Evolutionary conservation across 2,113 vertebrate species (phyloP), one percentile per base, ranked within the genome.

Genomic region (Spermophilus dauricus): DNA sequence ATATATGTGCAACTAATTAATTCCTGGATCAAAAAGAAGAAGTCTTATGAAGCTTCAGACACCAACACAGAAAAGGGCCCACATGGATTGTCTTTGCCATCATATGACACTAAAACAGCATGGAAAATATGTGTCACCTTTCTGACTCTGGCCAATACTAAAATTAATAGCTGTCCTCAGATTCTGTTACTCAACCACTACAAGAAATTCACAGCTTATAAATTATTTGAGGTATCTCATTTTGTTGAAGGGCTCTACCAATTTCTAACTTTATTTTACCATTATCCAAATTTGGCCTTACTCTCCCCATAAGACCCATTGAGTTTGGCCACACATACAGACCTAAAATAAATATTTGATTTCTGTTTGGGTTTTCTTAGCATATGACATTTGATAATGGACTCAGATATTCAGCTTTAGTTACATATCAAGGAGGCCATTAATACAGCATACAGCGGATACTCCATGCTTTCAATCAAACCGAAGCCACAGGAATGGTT

Each of bases 401-500:
- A 18, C 5, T 20, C 39, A 48, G 3, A 13, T 24, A 8, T 48
- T 28, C 4, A 69, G 28, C 42, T 48, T 10, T n/a, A 3, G 18
- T n/a, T 67, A 22, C 24, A 24, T 39, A 24, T 69, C 18, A 48
- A 8, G 16, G 11, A 18, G 8, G 9, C 11, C 18, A 45, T 76
- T 76, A 37, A 76, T 16, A 39, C 24, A 39, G 17, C 56, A 63
- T 26, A 63, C 4, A 48, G 24, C 18, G 20, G 30, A 48, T 9
- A 4, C 26, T 5, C 12, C 4, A 45, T 34, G 18, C 1, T 45
- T 2, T n/a, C 0, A 26, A 26, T 24, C 28, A 48, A 8, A 1
- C 12, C n/a, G 5, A 87, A 13, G 10, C 8, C 12, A 13, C 10
- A 89, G 72, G 11, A 18, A 24, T 51, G 30, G 2, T 61, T 26